phyloP scores from a whole-genome alignment of 2,888 invertebrate genomes.

The Tyria jacobaeae region DNA sequence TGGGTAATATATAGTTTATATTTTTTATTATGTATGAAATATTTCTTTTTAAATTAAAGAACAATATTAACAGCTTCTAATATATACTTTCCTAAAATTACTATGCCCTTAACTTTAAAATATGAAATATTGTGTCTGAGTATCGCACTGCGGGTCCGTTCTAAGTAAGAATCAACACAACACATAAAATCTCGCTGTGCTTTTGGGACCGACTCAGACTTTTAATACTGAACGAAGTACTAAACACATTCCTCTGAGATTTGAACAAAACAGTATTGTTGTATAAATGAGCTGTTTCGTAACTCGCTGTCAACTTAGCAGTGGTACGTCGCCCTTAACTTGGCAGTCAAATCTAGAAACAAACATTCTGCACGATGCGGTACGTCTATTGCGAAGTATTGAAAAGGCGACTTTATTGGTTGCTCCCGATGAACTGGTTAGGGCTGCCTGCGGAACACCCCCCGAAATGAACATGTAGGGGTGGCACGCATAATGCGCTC shows the following conservation, averaged over 20 bases:
- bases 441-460: constrained; percentile 24
- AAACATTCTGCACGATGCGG: constrained; percentile 22
- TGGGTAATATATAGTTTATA: no score
- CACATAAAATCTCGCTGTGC: constrained; percentile 3
- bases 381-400: constrained; percentile 40
- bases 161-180: constrained; percentile 8
- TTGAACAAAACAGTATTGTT: background rate
- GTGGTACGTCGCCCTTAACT: background rate
- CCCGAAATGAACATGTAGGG: background rate
- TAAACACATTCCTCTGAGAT: background rate
- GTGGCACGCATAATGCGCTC: background rate
- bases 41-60: no score
- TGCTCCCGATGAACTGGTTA: constrained; percentile 28
- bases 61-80: no score
- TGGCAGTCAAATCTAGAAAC: constrained; percentile 35
- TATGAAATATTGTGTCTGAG: background rate
- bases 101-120: no score
- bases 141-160: constrained; percentile 5
- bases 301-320: background rate
- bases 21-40: no score
- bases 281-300: background rate
- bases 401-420: constrained; percentile 33
- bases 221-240: background rate
- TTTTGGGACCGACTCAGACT: background rate
- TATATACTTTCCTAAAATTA: no score